phyloP scores from a whole-genome alignment of 2,113 vertebrate genomes.

The Bujurquina vittata region DNA sequence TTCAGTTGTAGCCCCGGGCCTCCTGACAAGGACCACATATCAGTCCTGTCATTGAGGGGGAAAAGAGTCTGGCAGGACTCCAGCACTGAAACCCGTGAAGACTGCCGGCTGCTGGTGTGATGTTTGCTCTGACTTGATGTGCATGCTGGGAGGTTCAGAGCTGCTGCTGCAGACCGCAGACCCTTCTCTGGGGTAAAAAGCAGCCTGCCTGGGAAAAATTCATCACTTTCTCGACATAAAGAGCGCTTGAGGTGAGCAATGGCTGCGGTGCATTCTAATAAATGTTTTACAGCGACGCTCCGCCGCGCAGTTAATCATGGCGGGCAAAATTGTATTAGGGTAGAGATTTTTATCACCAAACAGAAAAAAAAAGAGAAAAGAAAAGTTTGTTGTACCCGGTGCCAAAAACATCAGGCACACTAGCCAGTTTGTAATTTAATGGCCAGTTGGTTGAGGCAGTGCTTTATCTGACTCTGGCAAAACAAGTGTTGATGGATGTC shows the following conservation, averaged over 20 bases:
- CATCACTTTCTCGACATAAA: slow-evolving; percentile 25
- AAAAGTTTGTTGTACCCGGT: slow-evolving; percentile 20
- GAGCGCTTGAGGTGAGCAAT: slow-evolving; percentile 46
- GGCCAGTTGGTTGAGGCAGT: background rate
- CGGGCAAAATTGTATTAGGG: slow-evolving; percentile 28
- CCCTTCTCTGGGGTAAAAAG: background rate
- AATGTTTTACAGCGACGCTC: slow-evolving; percentile 39
- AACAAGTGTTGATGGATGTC: slow-evolving; percentile 28
- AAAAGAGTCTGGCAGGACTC: background rate
- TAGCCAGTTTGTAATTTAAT: background rate
- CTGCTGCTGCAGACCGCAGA: background rate
- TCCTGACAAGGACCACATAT: background rate
- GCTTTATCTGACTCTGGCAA: background rate
- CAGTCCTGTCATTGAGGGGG: background rate
- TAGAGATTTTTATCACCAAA: slow-evolving; percentile 35
- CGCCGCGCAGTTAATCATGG: slow-evolving; percentile 41
- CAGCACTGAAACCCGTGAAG: background rate
- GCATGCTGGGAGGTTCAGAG: slow-evolving; percentile 16
- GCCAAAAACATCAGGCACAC: slow-evolving; percentile 35
- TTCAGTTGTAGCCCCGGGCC: background rate
- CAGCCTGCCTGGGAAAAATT: slow-evolving; percentile 11
- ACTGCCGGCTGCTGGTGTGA: background rate
- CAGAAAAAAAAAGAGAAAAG: slow-evolving; percentile 17
- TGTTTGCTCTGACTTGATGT: slow-evolving; percentile 19
- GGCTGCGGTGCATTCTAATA: slow-evolving; percentile 33